phyloP scores from a whole-genome alignment of 2,113 vertebrate genomes.

The Chrysochloris asiatica region DNA sequence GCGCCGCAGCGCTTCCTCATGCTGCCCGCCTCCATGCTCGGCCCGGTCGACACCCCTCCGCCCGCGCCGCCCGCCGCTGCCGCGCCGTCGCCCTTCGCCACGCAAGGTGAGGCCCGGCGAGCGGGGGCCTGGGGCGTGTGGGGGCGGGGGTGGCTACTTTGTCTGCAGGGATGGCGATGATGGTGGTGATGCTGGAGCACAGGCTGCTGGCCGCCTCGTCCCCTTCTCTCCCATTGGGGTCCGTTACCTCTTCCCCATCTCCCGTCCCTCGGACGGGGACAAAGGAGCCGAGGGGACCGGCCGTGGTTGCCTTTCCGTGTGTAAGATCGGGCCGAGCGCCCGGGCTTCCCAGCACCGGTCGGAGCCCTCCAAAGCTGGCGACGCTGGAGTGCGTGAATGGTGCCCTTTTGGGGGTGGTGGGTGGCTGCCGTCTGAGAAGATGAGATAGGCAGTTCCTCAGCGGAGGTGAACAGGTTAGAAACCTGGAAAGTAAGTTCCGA shows the following conservation, averaged over 20 bases:
- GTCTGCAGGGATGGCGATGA: too few species aligned
- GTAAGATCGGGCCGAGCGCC: slow-evolving; percentile 45
- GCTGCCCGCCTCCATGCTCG: slow-evolving; percentile 84
- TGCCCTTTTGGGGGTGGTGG: slow-evolving; percentile 44
- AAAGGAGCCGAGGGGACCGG: slow-evolving; percentile 50
- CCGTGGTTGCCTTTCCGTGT: slow-evolving; percentile 24
- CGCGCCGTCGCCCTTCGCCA: slow-evolving; percentile 78
- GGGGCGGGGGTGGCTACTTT: slow-evolving; percentile 52
- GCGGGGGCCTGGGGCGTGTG: neutral
- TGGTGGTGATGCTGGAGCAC: slow-evolving; percentile 44
- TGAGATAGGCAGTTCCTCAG: slow-evolving; percentile 68
- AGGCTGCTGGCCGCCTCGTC: slow-evolving; percentile 11
- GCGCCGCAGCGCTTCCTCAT: slow-evolving; percentile 89
- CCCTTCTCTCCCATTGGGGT: neutral
- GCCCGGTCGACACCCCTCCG: slow-evolving; percentile 75
- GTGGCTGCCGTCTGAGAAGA: slow-evolving; percentile 26
- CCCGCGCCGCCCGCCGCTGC: slow-evolving; percentile 69
- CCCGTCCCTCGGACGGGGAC: slow-evolving; percentile 65
- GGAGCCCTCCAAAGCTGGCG: slow-evolving; percentile 32
- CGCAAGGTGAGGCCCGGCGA: slow-evolving; percentile 81
- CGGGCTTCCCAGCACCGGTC: neutral
- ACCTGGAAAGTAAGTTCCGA: slow-evolving; percentile 29
- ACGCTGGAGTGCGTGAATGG: neutral
- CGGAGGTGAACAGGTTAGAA: slow-evolving; percentile 59
- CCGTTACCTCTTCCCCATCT: neutral